Evolutionary conservation across 1,140 invertebrate species (phyloP), one percentile per base, ranked within the genome.

Genomic region (Brevipalpus yothersi): DNA sequence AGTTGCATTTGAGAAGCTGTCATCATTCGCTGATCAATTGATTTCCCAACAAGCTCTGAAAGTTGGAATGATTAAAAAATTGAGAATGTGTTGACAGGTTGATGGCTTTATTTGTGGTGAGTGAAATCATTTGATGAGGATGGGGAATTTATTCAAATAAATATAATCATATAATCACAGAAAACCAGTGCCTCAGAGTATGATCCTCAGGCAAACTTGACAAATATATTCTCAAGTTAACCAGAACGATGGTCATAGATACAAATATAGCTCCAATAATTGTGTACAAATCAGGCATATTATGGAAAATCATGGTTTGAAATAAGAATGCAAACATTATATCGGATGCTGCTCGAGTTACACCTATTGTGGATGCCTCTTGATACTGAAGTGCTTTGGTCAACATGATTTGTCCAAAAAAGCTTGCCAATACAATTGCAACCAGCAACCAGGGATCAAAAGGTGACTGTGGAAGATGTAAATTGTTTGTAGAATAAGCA

Each of bases 271-370:
- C 86, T 1, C 87, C 87, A 42, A 78, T 73, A 40, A 89, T 72
- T 41, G 85, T 88, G 67, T 78, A 59, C 31, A 51, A 53, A 61
- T 63, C 62, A 45, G 64, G 64, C 59, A 65, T 63, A 58, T 60
- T 57, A 42, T 57, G 45, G 42, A 65, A 60, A 11, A 89, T 85
- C 65, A 66, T 53, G 2, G 67, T 66, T 71, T 92, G 86, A 84
- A 86, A 90, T 59, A 89, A 75, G 68, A 92, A 91, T 11, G 86
- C 86, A 72, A 90, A 88, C 0, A 90, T 82, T 62, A 91, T 89
- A 68, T 90, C 86, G 23, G 83, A 82, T 49, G 85, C 85, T 12
- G 64, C 56, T 17, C 86, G 75, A 11, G 56, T 58, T 15, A 58
- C 56, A 9, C 15, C 8, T 21, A 68, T 66, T 11, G 66, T 63